A percentile compares a stretch with the other conserved stretches of the same genome.
Conservation (phyloP, 2,888 invertebrate species). For the Cylloceria caligata region DNA sequence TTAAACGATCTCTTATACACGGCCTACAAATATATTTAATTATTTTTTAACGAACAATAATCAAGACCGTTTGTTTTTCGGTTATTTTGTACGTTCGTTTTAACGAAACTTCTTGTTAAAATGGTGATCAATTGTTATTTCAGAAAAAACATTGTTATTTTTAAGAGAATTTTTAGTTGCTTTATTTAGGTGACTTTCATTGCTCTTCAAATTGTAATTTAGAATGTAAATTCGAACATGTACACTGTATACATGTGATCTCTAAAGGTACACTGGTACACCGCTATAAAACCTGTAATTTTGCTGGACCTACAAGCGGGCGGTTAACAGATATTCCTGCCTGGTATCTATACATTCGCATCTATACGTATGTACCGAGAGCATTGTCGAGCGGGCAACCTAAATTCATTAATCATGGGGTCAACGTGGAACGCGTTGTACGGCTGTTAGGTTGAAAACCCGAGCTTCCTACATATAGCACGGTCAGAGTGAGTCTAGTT, state of each 20-base stretch:
- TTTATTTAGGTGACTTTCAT: neutral
- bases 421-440: conserved; percentile 60
- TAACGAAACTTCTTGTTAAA: neutral
- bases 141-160: neutral
- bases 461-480: conserved; percentile 36
- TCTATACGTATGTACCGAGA: conserved; percentile 45
- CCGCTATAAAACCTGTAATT: conserved; percentile 58
- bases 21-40: too few relatives aligned
- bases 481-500: conserved; percentile 36
- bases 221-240: conserved; percentile 37
- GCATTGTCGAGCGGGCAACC: conserved; percentile 61
- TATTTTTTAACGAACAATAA: too few relatives aligned
- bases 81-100: neutral
- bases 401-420: conserved; percentile 68
- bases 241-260: neutral
- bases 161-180: neutral
- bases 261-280: conserved; percentile 33
- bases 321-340: conserved; percentile 57
- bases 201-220: conserved; percentile 9
- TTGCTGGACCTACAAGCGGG: conserved; percentile 44
- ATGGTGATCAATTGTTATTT: neutral
- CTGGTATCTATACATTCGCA: conserved; percentile 33
- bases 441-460: conserved; percentile 56
- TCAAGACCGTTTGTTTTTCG: too few relatives aligned
- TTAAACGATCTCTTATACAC: too few relatives aligned